These are phyloP conservation scores for Uropsilus gracilis DNA, from an alignment of 2,113 vertebrate species.

Conservation along the genomic window DNA sequence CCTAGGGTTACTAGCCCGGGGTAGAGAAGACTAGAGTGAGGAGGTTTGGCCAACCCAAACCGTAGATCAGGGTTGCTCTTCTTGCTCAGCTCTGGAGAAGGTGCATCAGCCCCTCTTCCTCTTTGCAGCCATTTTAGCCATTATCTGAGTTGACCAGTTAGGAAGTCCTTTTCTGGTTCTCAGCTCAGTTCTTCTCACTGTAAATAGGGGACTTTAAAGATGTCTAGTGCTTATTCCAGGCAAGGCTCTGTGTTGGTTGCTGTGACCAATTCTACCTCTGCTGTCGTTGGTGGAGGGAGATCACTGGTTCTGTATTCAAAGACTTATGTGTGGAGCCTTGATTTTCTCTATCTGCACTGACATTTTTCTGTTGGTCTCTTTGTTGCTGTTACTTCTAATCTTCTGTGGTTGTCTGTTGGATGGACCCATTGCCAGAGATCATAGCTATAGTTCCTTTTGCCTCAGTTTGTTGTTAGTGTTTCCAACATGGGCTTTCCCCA, in stretches of 20 bases:
- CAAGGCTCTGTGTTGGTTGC: neutral
- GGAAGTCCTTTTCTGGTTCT: constrained; percentile 35
- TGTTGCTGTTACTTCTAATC: constrained; percentile 17
- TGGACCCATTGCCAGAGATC: constrained; percentile 2
- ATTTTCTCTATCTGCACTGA: constrained; percentile 27
- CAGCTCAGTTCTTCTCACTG: constrained; percentile 6
- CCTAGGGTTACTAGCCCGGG: constrained; percentile 61
- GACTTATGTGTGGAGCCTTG: neutral
- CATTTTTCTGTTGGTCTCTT: constrained; percentile 21
- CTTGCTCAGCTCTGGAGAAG: neutral
- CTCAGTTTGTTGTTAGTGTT: constrained; percentile 14
- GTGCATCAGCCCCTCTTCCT: neutral
- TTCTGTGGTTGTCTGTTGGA: neutral
- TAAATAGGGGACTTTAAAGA: constrained; percentile 23
- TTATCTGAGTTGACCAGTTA: neutral
- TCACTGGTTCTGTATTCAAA: neutral
- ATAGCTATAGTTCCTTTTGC: neutral
- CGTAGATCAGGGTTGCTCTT: neutral
- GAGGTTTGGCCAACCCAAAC: neutral
- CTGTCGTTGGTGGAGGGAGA: neutral
- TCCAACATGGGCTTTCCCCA: constrained; percentile 11
- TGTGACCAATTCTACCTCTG: neutral
- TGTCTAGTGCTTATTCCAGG: neutral
- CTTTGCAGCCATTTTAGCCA: neutral
- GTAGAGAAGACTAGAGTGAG: constrained; percentile 19